Conservation (phyloP, 2,797 vertebrate genomes). For the Tachyglossus aculeatus region DNA sequence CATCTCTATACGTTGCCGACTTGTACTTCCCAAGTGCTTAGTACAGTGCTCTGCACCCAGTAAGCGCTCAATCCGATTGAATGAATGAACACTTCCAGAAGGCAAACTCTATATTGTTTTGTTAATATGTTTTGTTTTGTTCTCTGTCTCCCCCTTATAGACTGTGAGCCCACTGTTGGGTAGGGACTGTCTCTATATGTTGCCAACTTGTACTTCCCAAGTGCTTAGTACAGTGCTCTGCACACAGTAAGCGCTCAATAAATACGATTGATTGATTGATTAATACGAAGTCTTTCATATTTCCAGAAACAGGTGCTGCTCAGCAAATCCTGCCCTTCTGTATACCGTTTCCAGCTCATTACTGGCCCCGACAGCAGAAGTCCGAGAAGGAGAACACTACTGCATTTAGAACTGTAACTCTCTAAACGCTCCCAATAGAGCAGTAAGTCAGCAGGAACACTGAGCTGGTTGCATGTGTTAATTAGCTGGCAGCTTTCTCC, state of each 20-base stretch:
- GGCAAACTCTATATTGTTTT: too few species aligned
- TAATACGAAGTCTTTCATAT: background rate
- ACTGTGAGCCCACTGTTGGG: too few species aligned
- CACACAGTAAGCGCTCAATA: background rate
- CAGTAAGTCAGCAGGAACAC: slow-evolving; percentile 35
- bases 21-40: too few species aligned
- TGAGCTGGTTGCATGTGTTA: slow-evolving; percentile 34
- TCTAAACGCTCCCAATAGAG: slow-evolving; percentile 34
- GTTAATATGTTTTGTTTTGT: too few species aligned
- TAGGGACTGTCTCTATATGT: too few species aligned
- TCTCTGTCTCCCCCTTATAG: too few species aligned
- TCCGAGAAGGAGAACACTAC: slow-evolving; percentile 33
- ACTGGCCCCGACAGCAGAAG: slow-evolving; percentile 18
- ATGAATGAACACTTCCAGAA: too few species aligned
- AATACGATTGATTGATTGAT: background rate
- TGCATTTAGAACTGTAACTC: background rate
- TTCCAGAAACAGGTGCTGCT: background rate
- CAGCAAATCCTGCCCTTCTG: background rate
- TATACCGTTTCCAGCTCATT: slow-evolving; percentile 28
- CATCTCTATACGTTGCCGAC: too few species aligned
- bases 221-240: background rate
- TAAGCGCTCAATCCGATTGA: too few species aligned
- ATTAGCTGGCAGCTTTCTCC: slow-evolving; percentile 45
- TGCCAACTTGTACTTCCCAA: too few species aligned
- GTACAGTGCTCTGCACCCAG: too few species aligned